Evolutionary conservation across 2,113 vertebrate species (phyloP), one percentile per base, ranked within the genome.

Genomic region (Aldabrachelys gigantea): DNA sequence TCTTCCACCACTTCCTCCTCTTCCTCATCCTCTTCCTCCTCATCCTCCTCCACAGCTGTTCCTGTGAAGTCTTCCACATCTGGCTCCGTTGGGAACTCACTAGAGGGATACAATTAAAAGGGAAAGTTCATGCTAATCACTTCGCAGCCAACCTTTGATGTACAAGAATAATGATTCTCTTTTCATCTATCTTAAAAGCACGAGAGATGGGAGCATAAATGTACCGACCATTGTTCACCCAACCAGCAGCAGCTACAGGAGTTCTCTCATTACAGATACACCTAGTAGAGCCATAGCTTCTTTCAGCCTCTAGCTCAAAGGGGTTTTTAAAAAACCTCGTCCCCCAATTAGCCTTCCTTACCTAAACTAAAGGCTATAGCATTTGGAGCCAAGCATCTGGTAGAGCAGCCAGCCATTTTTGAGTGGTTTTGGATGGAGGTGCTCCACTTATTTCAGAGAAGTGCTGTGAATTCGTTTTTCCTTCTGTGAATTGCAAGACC

Each of bases 1-100:
- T 99, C 99, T 95, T 99, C 99, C 10, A 97, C 98, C 41, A 97
- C 98, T 0, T 99, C 99, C 38, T 98, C 99, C 10, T 98, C 99
- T 41, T 98, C 98, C 2, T 99, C 99, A 62, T 99, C 98, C 62
- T 98, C 98, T 83, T 99, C 98, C 0, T 99, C 98, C 24, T 98
- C 98, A 0, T 98, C 98, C 79, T 98, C 95, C 47, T 98, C 95
- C 94, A 98, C 97, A 29, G 97, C 95, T 4, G 97, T 95, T 59
- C 98, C 98, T 76, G 98, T 99, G 98, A 98, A 99, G 82, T 98
- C 98, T 89, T 99, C 99, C 82, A 98, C 97, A 89, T 98, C 98
- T 79, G 99, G 98, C 57, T 98, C 98, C 3, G 98, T 98, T 25
- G 98, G 98, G 80, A 98, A 97, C 95, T 99, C 99, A 62, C 99